Evolutionary conservation across 1,140 invertebrate species (phyloP), one percentile per base, ranked within the genome.

Genomic region (Ooceraea biroi): DNA sequence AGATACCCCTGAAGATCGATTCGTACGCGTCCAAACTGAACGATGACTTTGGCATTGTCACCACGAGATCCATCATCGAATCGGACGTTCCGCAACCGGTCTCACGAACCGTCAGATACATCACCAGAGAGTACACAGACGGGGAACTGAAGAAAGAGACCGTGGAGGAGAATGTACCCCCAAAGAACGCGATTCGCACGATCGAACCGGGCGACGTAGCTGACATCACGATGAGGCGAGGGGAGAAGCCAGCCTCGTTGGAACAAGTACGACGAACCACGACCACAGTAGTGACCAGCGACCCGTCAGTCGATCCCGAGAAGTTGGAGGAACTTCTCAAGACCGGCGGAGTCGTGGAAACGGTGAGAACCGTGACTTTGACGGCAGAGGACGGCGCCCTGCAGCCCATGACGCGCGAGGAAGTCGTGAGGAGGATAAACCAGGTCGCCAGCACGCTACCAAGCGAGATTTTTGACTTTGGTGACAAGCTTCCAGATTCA

Each of bases 1-100:
- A 95, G 91, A 95, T 95, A 76, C 94, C 94, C 0, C 84, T 94
- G n/a, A 91, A 94, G 73, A 84, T 91, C 11, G 50, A 69, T 88
- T 85, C 3, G 85, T 85, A 8, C 19, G 11, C 17, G 1, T 44
- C 48, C n/a, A 72, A 76, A 60, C 44, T 19, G 17, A 46, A 11
- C 17, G 52, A 52, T 17, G 17, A 84, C 11, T 14, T 10, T 17
- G 19, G 36, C 66, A 25, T 30, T 57, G 44, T 60, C 2, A 22
- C 74, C 25, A 19, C 12, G 27, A 5, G 36, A 82, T 5, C 41
- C 30, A 12, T 44, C 68, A 52, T 3, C 58, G 2, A 25, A 22
- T 48, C 1, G 11, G 36, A 17, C 0, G 46, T 3, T 3, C 11
- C 27, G 4, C 44, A 36, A 17, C n/a, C 22, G 27, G 41, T 68